Conservation (phyloP, 2,797 vertebrate genomes). For the Acanthurus tractus region DNA sequence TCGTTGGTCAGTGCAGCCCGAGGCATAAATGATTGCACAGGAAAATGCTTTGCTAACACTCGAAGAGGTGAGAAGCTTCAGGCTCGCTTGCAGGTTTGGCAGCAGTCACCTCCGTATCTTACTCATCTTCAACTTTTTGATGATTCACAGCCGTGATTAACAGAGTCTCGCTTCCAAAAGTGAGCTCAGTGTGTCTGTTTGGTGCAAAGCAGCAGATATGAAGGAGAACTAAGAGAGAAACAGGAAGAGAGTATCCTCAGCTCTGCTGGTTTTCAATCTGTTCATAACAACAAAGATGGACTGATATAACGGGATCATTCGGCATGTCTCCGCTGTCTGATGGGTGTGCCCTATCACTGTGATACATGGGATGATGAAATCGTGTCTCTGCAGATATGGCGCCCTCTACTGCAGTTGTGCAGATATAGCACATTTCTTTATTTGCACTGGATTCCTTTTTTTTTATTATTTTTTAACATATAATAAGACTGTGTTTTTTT, state of each 20-base stretch:
- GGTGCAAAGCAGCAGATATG: conserved; percentile 42
- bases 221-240: conserved; percentile 17
- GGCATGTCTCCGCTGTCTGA: conserved; percentile 14
- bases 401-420: conserved; percentile 73
- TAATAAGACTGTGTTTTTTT: no score
- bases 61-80: conserved; percentile 15
- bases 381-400: conserved; percentile 49
- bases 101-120: conserved; percentile 37
- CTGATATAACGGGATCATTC: conserved; percentile 15
- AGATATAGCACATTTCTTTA: conserved; percentile 17
- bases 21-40: conserved; percentile 52
- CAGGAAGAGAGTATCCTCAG: not conserved
- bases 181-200: conserved; percentile 58
- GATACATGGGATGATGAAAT: conserved; percentile 6
- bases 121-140: conserved; percentile 66
- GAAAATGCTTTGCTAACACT: not conserved
- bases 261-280: conserved; percentile 24
- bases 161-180: conserved; percentile 51
- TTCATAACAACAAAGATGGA: conserved; percentile 2
- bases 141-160: conserved; percentile 69
- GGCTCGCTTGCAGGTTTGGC: conserved; percentile 26
- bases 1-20: conserved; percentile 1
- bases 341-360: conserved; percentile 35
- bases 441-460: not conserved
- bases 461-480: no score